Evolutionary conservation across 1,140 invertebrate species (phyloP), one percentile per base, ranked within the genome.

Genomic region (Chironomus striatipennis): DNA sequence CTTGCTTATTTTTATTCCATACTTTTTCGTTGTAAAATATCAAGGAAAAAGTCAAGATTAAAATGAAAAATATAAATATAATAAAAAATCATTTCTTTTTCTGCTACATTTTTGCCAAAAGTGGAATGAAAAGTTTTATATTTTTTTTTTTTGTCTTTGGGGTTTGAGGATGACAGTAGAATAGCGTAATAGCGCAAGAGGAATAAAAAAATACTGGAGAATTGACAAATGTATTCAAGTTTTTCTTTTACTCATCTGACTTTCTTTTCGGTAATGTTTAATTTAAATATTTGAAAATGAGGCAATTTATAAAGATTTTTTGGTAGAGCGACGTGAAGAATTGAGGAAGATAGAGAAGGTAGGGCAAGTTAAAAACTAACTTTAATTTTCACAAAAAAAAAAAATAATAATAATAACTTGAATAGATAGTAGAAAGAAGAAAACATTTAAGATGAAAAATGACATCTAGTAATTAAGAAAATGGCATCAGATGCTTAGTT

Each of bases 41-140:
- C 47, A 57, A 57, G 18, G 20, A 70, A 21, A n/a, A 70, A 70
- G 20, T 18, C 20, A 18, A 70, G 65, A 70, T 70, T 70, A 70
- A 70, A 70, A 70, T 70, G 65, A 70, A 70, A 70, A 70, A 70
- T 70, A 70, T 70, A 70, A 70, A 70, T 70, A 70, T 70, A 70
- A 70, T 70, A 70, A 70, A 70, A 70, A 70, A 21, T 57, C 24
- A 57, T 57, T 57, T 34, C 24, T 57, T 57, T 57, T 34, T 34
- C 24, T 34, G 24, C 24, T 34, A 34, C 24, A 34, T 34, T 34
- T 34, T 34, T 34, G 24, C 24, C 24, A n/a, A 57, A n/a, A 57
- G 47, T 12, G n/a, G n/a, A 57, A 57, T 57, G 10, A 57, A 10
- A n/a, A 57, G 47, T 12, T n/a, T 12, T 57, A 1, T 57, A n/a